Evolutionary conservation across 64 coral and sea anemone species (phyloP).

Genomic region (Montipora efflorescens): DNA sequence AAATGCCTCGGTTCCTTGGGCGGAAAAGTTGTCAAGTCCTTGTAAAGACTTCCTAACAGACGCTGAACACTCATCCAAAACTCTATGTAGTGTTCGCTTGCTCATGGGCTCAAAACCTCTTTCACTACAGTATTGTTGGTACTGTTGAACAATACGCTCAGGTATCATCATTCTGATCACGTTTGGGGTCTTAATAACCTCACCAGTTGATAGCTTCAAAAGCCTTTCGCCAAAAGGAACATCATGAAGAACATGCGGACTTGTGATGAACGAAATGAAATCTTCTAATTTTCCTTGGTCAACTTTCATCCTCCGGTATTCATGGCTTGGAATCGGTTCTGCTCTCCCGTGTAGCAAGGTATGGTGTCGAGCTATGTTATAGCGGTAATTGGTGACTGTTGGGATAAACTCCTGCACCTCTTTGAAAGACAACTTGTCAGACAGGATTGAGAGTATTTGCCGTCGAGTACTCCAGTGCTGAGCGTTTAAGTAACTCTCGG

Average conservation of each 20-base stretch:
- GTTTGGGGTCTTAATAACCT: slow-evolving; percentile 51
- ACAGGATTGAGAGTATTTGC: slow-evolving; percentile 69
- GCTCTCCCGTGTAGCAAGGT: background rate
- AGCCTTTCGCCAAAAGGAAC: slow-evolving; percentile 69
- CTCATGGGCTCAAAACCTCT: slow-evolving; percentile 16
- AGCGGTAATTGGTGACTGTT: background rate
- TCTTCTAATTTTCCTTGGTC: slow-evolving; percentile 56
- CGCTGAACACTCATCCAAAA: background rate
- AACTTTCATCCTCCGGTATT: background rate
- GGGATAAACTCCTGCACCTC: slow-evolving; percentile 69
- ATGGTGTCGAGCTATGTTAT: too few relatives aligned
- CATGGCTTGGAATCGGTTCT: slow-evolving; percentile 17
- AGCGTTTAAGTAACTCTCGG: too few relatives aligned
- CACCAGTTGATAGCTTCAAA: slow-evolving; percentile 60
- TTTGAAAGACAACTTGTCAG: slow-evolving; percentile 65
- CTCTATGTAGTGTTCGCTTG: slow-evolving; percentile 45
- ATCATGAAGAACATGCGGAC: slow-evolving; percentile 68
- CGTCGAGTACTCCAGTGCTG: slow-evolving; percentile 40
- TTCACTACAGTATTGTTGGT: slow-evolving; percentile 30
- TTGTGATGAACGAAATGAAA: slow-evolving; percentile 16
- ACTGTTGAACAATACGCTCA: too few relatives aligned
- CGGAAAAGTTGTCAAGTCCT: slow-evolving; percentile 26
- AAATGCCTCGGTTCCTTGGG: background rate
- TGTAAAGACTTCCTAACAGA: background rate
- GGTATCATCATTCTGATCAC: too few relatives aligned